Base-by-base conservation (phyloP, 2,888 invertebrate genomes). In the Pachydiplax longipennis region DNA sequence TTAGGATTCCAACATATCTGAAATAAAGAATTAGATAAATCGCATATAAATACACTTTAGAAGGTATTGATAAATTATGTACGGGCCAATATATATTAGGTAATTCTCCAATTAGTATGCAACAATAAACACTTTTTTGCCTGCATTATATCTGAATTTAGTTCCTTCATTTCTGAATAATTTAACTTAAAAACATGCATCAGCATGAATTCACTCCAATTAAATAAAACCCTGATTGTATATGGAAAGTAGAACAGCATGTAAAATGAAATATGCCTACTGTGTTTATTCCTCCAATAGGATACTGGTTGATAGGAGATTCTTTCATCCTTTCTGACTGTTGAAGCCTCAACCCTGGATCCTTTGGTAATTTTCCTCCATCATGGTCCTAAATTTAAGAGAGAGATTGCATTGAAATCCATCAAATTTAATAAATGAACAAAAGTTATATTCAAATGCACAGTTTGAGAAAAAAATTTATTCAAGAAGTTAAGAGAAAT, bases 1-100 rank as follows among this genome's bases (percentile, higher is more conserved):
- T 95, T 95, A n/a, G 94, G 94, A 92, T 95, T 95, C 94, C 94
- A 95, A 2, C 93, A 92, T 31, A 95, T 93, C 93, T 94, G 91
- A 6, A 92, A 91, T 81, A 91, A 61, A 53, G 8, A 13, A 31
- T 31, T 31, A 25, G 31, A 31, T 31, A 31, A 15, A 4, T 53
- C n/a, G 53, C 10, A 48, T 48, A 48, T 13, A 44, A 10, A 44
- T 44, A 10, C 8, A 4, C 10, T 6, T 44, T 44, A 10, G 0
- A 10, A 10, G 6, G 0, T 44, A 0, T 3, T 44, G 25, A 65
- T 22, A 18, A 65, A 65, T 5, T 37, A 37, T 37, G 5, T 37
- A 37, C 37, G 5, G 37, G n/a, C n/a, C n/a, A n/a, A n/a, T n/a
- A 40, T 2, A 40, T 5, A 40, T 40, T 40, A 2, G 6, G 2